Evolutionary conservation across 37 sponge, comb jelly and placozoan genomes (phyloP), one percentile per base, ranked within the genome.

Genomic region (Petrosia ficiformis): DNA sequence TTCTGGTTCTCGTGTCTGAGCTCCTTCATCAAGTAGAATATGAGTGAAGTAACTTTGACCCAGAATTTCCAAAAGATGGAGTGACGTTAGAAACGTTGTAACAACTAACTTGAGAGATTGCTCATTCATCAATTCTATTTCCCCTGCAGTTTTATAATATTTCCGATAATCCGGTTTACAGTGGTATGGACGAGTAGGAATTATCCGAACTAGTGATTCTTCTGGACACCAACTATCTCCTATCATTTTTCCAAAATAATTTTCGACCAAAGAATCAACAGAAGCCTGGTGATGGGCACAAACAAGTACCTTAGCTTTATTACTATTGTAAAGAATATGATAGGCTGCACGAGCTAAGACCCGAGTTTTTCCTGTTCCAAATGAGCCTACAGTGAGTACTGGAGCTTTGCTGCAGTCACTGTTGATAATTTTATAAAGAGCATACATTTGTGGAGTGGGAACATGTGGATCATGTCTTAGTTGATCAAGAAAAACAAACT

Each of bases 21-120:
- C 87, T n/a, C 84, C 92, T 72, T 92, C 92, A 68, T 92, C 92
- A 16, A 92, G 16, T 2, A 92, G 39, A 34, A 92, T 92, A 57
- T 92, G 92, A 40, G 92, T 92, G 65, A 91, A 91, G 39, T 58
- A 82, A 3, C 73, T 80, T n/a, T 42, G 25, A 4, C 21, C 31
- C 59, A 69, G 16, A 1, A 65, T 4, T 14, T 26, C 11, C 1
- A 30, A 1, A 16, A 84, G 65, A 3, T 39, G 42, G 3, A 74
- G 43, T 41, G 80, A 60, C 4, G 84, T 83, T 0, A 59, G 19
- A 44, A 76, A 84, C 42, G 90, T 89, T 6, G 90, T 80, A 19
- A 78, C 79, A 39, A 89, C 33, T 4, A 88, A n/a, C 2, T 70
- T 70, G 5, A 30, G n/a, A 16, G 22, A n/a, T 32, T 73, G 57